Evolutionary conservation across 2,113 vertebrate species (phyloP).

Genomic region (Nibea albiflora): DNA sequence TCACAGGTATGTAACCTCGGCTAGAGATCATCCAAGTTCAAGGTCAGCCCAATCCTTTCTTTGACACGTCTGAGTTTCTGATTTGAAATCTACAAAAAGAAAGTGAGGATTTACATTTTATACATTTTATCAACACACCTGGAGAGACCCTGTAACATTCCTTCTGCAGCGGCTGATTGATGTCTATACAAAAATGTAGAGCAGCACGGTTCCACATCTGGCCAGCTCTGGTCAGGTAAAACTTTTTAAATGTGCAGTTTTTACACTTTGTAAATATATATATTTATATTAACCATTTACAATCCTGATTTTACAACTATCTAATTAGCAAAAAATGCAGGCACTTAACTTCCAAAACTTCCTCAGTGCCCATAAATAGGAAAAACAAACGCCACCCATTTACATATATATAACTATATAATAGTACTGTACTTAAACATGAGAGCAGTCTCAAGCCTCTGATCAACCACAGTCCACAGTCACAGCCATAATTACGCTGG

Average conservation of each 20-base stretch:
- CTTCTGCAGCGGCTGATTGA: constrained; percentile 54
- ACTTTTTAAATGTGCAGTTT: constrained; percentile 61
- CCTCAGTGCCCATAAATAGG: constrained; percentile 74
- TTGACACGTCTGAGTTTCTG: constrained; percentile 15
- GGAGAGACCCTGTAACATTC: constrained; percentile 60
- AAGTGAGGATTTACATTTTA: constrained; percentile 65
- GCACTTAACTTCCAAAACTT: constrained; percentile 71
- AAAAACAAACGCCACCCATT: constrained; percentile 64
- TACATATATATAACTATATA: constrained; percentile 73
- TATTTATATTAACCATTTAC: constrained; percentile 76
- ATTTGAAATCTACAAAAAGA: constrained; percentile 56
- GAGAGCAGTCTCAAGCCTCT: constrained; percentile 50
- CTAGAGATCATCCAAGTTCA: constrained; percentile 40
- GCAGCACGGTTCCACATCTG: constrained; percentile 17
- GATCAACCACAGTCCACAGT: constrained; percentile 62
- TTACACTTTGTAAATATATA: constrained; percentile 77
- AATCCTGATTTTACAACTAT: constrained; percentile 72
- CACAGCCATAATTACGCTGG: constrained; percentile 66
- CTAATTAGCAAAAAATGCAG: constrained; percentile 73
- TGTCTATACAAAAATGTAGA: constrained; percentile 68
- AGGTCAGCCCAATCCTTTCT: background rate
- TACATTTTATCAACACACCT: constrained; percentile 58
- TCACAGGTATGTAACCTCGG: constrained; percentile 20
- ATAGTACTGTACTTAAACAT: constrained; percentile 64
- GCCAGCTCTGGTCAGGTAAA: constrained; percentile 46